Evolutionary conservation across 2,888 invertebrate species (phyloP).

Genomic region (Maniola hyperantus): DNA sequence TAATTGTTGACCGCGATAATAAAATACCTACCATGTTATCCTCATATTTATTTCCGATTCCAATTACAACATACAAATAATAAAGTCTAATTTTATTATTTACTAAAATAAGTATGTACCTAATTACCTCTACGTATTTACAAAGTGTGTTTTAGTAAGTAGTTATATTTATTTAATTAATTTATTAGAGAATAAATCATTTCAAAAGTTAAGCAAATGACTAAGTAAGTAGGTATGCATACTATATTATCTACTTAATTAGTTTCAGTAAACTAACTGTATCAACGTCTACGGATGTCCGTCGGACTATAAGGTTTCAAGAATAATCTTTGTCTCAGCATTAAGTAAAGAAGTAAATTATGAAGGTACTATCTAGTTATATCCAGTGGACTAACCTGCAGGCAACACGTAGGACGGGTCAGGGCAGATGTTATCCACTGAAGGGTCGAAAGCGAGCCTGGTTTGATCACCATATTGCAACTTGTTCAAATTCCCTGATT

Average conservation of each 20-base stretch:
- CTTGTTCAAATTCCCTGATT: constrained; percentile 59
- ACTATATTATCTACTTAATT: no score
- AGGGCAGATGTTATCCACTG: constrained; percentile 64
- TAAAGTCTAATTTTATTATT: neutral
- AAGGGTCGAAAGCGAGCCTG: constrained; percentile 66
- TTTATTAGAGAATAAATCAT: no score
- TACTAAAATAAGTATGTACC: neutral
- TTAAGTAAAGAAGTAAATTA: neutral
- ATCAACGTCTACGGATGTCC: no score
- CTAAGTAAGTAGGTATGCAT: no score
- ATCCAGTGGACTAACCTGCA: constrained; percentile 54
- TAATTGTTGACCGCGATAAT: neutral
- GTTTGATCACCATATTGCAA: constrained; percentile 68
- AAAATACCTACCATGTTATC: neutral
- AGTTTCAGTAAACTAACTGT: no score
- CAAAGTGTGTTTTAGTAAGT: no score
- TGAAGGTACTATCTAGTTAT: neutral
- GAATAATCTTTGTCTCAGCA: no score
- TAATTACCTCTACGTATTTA: no score
- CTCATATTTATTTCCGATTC: constrained; percentile 1
- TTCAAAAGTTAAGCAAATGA: no score
- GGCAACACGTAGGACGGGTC: constrained; percentile 67
- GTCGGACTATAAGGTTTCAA: no score
- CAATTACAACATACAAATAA: neutral
- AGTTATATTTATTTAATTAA: no score